These are phyloP conservation scores for Rhizoglyphus robini DNA, from an alignment of 1,140 invertebrate species.

Conservation along the genomic window DNA sequence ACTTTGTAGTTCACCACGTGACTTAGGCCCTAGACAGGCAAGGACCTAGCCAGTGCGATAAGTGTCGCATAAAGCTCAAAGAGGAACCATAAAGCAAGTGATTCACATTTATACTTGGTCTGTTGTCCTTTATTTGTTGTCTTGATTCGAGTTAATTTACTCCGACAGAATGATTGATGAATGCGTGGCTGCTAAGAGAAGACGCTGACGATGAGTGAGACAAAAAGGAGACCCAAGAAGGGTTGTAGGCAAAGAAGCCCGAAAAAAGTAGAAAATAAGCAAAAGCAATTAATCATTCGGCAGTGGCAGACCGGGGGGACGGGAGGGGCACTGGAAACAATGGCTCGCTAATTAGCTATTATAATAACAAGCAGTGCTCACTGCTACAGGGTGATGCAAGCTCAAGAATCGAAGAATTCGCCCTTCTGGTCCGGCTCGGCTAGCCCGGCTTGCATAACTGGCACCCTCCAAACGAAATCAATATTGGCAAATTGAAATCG, in stretches of 20 bases:
- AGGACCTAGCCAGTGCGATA: background rate
- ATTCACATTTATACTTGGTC: background rate
- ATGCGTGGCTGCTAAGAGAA: background rate
- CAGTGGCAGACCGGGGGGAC: background rate
- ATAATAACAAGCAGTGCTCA: background rate
- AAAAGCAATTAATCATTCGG: slow-evolving; percentile 22
- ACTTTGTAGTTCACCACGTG: slow-evolving; percentile 10
- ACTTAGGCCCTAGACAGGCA: background rate
- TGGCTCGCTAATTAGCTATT: background rate
- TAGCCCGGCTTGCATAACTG: background rate
- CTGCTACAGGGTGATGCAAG: background rate
- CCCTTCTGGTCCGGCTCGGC: background rate
- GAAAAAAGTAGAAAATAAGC: slow-evolving; percentile 14
- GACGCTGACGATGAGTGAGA: background rate
- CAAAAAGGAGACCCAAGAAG: background rate
- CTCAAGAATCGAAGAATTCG: slow-evolving; percentile 1
- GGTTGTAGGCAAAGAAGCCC: background rate
- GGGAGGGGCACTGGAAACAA: background rate
- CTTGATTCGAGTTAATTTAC: slow-evolving; percentile 25
- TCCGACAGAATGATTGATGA: slow-evolving; percentile 25
- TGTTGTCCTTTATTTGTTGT: slow-evolving; percentile 13
- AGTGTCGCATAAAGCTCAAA: background rate
- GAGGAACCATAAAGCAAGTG: background rate
- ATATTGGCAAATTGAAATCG: slow-evolving; percentile 2
- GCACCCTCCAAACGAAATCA: background rate